Evolutionary conservation across 2,888 invertebrate genomes (phyloP), one percentile per base, ranked within the genome.

Genomic region (Pilophorus perplexus): DNA sequence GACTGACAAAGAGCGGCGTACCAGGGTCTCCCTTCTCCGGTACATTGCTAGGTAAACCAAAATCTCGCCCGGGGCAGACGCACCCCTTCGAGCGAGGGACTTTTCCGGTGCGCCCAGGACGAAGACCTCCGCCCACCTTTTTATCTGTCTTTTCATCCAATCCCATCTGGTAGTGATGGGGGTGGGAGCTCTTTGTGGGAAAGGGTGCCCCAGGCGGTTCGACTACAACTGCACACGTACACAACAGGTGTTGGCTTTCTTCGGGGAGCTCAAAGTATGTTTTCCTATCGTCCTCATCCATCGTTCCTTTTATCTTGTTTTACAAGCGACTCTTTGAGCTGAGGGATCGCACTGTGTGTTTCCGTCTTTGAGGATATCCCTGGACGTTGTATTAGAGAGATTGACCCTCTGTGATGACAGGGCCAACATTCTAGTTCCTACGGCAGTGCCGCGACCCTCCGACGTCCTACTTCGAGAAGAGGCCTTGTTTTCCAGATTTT

Each of bases 161-260:
- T 59, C 59, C 59, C 44, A 59, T 42, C 59, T 42, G 59, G n/a
- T n/a, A n/a, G n/a, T 23, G 59, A 59, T 44, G 59, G 44, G 55
- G 42, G 42, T 27, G 59, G n/a, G n/a, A n/a, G n/a, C n/a, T 59
- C 59, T 59, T 59, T 59, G 59, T 59, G 23, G 59, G n/a, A n/a
- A n/a, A 59, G 59, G 14, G 42, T 25, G 18, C 25, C 59, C 59
- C 14, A 14, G 14, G 59, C 40, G 42, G 22, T 59, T 20, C 20
- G 14, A 42, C 59, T 42, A 44, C 59, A 20, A 40, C 20, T 38
- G 22, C 55, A 23, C 42, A 8, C 23, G 20, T 44, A 28, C 40
- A 59, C 59, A 59, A 59, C 59, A 59, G 59, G 59, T 59, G 59
- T 59, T 59, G 59, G 59, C 59, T 59, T 59, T 42, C 59, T 59